These are phyloP conservation scores for Delphinapterus leucas DNA, from an alignment of 2,113 vertebrate genomes.

Conservation along the genomic window DNA sequence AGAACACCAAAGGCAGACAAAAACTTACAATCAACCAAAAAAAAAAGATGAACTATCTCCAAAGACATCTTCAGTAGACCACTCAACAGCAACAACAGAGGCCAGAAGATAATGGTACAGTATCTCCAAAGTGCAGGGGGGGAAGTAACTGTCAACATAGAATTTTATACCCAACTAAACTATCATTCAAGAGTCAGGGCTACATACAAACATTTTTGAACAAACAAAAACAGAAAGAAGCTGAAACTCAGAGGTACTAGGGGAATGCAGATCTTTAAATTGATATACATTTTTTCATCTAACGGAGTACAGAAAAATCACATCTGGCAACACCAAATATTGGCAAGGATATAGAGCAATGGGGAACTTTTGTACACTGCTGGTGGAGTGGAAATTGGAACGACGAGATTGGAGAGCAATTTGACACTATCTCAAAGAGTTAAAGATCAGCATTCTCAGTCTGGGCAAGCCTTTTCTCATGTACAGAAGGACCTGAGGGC, in stretches of 20 bases:
- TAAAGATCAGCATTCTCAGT: background rate
- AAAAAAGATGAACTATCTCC: background rate
- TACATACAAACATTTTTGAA: background rate
- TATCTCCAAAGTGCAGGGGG: background rate
- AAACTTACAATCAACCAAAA: background rate
- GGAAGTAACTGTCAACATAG: background rate
- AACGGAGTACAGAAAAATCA: background rate
- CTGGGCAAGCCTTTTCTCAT: background rate
- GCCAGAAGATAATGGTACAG: background rate
- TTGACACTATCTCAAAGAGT: background rate
- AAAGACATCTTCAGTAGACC: background rate
- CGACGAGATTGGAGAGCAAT: background rate
- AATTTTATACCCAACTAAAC: slow-evolving; percentile 51
- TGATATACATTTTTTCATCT: background rate
- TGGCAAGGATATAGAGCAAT: background rate
- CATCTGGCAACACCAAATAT: background rate
- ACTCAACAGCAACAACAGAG: background rate
- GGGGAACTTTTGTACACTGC: background rate
- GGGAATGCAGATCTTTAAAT: background rate
- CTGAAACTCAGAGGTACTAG: background rate
- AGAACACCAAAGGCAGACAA: background rate
- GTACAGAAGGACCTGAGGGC: background rate
- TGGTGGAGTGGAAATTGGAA: background rate
- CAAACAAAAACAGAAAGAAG: background rate
- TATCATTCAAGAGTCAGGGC: background rate